Conservation (phyloP, 1,140 invertebrate genomes). For the Myzus persicae region DNA sequence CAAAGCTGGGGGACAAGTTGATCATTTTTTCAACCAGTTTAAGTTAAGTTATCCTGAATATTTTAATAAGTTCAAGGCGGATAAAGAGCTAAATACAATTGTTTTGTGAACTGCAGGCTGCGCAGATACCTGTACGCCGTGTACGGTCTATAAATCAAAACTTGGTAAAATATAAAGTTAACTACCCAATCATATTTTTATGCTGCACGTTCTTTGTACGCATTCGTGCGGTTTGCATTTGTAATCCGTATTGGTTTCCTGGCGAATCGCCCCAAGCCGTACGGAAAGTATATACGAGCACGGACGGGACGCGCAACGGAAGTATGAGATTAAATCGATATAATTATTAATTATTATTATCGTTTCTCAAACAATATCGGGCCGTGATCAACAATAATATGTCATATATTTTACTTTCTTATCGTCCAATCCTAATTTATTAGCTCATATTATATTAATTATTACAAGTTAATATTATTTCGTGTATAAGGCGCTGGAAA, state of each 20-base stretch:
- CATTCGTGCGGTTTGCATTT: not conserved
- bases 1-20: too few relatives aligned
- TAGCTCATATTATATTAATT: not conserved
- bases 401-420: not conserved
- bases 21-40: too few relatives aligned
- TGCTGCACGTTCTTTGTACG: not conserved
- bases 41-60: too few relatives aligned
- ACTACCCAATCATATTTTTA: not conserved
- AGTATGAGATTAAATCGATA: not conserved
- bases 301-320: not conserved
- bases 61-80: too few relatives aligned
- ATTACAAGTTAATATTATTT: not conserved
- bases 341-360: constrained; percentile 14
- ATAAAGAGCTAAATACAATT: too few relatives aligned
- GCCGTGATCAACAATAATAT: not conserved
- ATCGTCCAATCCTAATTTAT: not conserved
- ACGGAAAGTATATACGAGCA: not conserved
- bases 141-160: too few relatives aligned
- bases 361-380: not conserved
- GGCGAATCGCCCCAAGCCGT: not conserved
- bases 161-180: too few relatives aligned
- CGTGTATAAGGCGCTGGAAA: not conserved
- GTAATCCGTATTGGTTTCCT: not conserved
- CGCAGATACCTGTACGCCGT: too few relatives aligned
- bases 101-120: too few relatives aligned